Base-by-base conservation (phyloP, 2,888 invertebrate species). In the Drosophila cracens region DNA sequence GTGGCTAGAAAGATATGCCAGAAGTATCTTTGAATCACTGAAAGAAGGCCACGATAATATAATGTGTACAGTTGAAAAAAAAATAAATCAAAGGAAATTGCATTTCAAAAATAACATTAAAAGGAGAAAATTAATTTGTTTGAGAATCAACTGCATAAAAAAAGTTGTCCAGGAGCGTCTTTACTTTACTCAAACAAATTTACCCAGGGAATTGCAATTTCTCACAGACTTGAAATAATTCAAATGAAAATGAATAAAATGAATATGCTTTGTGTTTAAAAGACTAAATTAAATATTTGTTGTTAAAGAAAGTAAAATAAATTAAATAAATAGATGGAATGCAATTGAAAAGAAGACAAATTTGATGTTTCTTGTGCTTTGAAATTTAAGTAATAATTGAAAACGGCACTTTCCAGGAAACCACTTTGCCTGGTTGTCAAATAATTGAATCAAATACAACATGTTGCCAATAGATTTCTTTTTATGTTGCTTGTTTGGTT, bases 381-480 rank as follows among this genome's bases (percentile, higher is more conserved):
- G 16, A 8, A 7, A 46, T 46, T 25, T 16, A 1, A 8, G 4
- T 8, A 8, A 21, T 21, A 21, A 8, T 38, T 38, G 18, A 8
- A 3, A 38, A 18, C 18, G 18, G 18, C 18, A 21, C 10, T n/a
- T n/a, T 10, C n/a, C 40, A 25, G 25, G 21, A 46, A 46, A 16
- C 4, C 21, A 1, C 3, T 25, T 4, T 27, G 6, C 16, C 11
- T 1, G 10, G 13, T 53, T 7, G 31, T 13, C 36, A 33, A 46
- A 66, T 52, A 51, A 46, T 31, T 36, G 36, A 66, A 64, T 27
- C 36, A 25, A 31, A 27, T 25, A 29, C 46, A 46, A 16, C 36
- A 11, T 52, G 46, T 29, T 53, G 64, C 16, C 25, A 31, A n/a
- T 27, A 13, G 8, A 16, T 25, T 27, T 31, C 27, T 25, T 40